phyloP scores from a whole-genome alignment of 2,113 vertebrate genomes.

The Murina feae region DNA sequence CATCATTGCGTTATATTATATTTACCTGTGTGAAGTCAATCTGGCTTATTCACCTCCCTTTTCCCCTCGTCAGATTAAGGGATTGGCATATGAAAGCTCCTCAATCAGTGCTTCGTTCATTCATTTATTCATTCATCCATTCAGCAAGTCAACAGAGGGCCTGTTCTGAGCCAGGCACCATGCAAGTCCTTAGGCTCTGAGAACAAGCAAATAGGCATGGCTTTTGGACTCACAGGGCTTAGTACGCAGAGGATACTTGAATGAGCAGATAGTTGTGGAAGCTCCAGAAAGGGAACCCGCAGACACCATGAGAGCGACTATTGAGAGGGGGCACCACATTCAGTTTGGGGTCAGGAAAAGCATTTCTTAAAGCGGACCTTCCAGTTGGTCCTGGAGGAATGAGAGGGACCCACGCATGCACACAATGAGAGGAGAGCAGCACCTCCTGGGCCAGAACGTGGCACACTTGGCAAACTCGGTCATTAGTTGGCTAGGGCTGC shows the following conservation, averaged over 20 bases:
- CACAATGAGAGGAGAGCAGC: too few relatives aligned
- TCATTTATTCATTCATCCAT: background rate
- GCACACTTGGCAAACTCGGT: background rate
- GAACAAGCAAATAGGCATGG: background rate
- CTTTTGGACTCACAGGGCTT: background rate
- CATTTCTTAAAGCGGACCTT: background rate
- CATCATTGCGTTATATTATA: background rate
- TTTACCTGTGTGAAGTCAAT: background rate
- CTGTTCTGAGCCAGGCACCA: background rate
- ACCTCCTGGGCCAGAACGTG: background rate
- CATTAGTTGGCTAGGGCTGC: background rate
- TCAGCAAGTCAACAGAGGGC: background rate
- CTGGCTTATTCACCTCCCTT: background rate
- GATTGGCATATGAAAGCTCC: background rate
- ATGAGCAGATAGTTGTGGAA: background rate
- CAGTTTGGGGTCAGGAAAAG: background rate
- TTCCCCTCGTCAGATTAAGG: background rate
- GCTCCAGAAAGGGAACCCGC: background rate
- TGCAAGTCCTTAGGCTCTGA: background rate
- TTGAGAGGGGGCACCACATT: background rate
- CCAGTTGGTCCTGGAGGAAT: background rate
- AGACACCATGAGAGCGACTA: accelerated
- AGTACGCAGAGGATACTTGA: background rate
- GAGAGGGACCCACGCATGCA: background rate
- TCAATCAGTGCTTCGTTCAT: background rate